Conservation (phyloP, 2,113 vertebrate species). For the Semicossyphus pulcher region DNA sequence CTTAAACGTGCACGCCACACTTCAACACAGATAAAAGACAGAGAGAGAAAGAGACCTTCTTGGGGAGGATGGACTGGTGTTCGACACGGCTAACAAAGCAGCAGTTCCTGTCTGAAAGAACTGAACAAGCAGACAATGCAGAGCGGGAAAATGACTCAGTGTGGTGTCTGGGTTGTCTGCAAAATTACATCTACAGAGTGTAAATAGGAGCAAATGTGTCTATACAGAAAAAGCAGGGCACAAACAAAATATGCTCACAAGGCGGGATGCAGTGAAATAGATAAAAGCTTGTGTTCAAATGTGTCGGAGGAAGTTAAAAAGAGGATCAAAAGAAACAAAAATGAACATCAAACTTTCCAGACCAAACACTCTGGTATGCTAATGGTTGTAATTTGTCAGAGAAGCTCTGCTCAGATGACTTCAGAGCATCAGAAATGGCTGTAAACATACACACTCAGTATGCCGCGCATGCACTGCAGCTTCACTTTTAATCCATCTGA, state of each 20-base stretch:
- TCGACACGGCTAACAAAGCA: constrained; percentile 34
- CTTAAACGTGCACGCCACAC: constrained; percentile 45
- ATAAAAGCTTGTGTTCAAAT: constrained; percentile 3
- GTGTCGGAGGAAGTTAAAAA: constrained; percentile 10
- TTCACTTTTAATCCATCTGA: constrained; percentile 47
- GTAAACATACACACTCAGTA: constrained; percentile 39
- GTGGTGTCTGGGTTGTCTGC: neutral
- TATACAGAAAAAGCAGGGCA: neutral
- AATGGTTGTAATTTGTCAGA: constrained; percentile 56
- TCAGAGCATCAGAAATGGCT: constrained; percentile 27
- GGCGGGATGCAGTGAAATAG: neutral
- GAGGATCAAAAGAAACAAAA: constrained; percentile 37
- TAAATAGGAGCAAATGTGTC: constrained; percentile 8
- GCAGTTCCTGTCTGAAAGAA: constrained; percentile 32
- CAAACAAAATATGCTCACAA: neutral
- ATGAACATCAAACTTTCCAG: constrained; percentile 39
- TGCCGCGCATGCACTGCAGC: constrained; percentile 40
- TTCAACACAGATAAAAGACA: constrained; percentile 70
- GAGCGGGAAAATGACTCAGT: neutral
- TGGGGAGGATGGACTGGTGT: constrained; percentile 29
- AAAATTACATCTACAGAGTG: neutral
- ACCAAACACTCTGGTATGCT: constrained; percentile 31
- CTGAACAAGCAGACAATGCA: constrained; percentile 17
- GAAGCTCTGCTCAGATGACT: constrained; percentile 31
- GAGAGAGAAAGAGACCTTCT: constrained; percentile 41